Percentiles rank a stretch among this genome's conserved stretches.
phyloP scores from a whole-genome alignment of 2,888 invertebrate species.

The Deilephila elpenor region DNA sequence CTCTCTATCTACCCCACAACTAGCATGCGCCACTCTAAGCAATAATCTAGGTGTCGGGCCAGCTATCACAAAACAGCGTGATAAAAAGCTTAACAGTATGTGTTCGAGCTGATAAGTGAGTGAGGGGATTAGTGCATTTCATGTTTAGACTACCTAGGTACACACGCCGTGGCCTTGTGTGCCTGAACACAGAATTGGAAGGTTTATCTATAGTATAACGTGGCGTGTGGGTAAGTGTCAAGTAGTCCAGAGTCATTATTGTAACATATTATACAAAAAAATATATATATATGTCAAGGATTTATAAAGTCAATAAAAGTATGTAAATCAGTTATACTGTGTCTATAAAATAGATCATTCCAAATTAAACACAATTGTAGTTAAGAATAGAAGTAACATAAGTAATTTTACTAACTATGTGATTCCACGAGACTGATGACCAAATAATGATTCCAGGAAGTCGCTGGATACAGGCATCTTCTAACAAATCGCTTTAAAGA shows the following conservation, averaged over 20 bases:
- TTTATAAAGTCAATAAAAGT: too few relatives aligned
- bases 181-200: neutral
- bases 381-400: too few relatives aligned
- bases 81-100: conserved; percentile 17
- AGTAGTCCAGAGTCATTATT: neutral
- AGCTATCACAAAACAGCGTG: conserved; percentile 13
- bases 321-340: too few relatives aligned
- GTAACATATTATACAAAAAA: too few relatives aligned
- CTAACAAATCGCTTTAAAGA: too few relatives aligned
- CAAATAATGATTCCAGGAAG: too few relatives aligned
- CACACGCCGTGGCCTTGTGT: conserved; percentile 16
- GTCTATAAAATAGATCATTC: too few relatives aligned
- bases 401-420: too few relatives aligned
- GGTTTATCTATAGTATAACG: neutral
- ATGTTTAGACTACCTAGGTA: conserved; percentile 6
- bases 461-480: too few relatives aligned
- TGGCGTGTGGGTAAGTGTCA: neutral
- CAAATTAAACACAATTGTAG: too few relatives aligned
- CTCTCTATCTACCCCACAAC: neutral
- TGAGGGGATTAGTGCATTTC: conserved; percentile 12
- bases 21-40: neutral
- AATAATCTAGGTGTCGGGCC: conserved; percentile 17
- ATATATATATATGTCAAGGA: too few relatives aligned
- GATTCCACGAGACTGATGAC: too few relatives aligned
- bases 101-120: conserved; percentile 2